A percentile compares a stretch with the other conserved stretches of the same genome.
Conservation (phyloP, 2,888 invertebrate species). For the Scaptomyza caliginosa region DNA sequence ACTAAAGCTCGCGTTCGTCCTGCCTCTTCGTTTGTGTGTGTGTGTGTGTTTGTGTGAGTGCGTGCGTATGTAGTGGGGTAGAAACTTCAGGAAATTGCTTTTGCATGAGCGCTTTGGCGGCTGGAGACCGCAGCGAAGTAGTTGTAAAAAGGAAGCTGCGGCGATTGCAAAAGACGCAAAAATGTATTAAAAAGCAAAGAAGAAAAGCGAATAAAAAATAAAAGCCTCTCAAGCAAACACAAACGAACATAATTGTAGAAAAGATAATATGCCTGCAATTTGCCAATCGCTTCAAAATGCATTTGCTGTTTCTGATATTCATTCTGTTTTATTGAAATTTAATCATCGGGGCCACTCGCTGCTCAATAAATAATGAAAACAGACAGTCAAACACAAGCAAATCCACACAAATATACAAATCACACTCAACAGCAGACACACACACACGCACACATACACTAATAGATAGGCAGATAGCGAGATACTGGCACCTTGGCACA, state of each 20-base stretch:
- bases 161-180: constrained; percentile 63
- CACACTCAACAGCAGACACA: constrained; percentile 14
- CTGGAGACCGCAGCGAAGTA: constrained; percentile 38
- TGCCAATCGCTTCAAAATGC: constrained; percentile 36
- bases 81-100: constrained; percentile 80
- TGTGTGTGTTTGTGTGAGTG: constrained; percentile 8
- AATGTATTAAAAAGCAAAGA: constrained; percentile 21
- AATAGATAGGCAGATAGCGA: background rate
- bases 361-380: constrained; percentile 52
- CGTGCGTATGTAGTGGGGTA: constrained; percentile 45
- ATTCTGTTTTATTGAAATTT: constrained; percentile 49
- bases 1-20: constrained; percentile 34
- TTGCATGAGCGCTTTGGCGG: constrained; percentile 72
- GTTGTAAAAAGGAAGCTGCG: constrained; percentile 66
- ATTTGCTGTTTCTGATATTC: constrained; percentile 32
- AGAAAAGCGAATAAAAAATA: background rate
- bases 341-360: constrained; percentile 37
- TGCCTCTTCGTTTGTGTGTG: constrained; percentile 17
- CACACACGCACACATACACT: constrained; percentile 10
- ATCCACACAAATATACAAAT: constrained; percentile 35
- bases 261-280: constrained; percentile 45
- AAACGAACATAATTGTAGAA: constrained; percentile 23
- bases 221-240: constrained; percentile 7
- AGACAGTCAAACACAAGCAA: constrained; percentile 42
- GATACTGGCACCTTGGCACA: constrained; percentile 30